These are phyloP conservation scores for Drosophila truncata DNA, from an alignment of 1,140 invertebrate genomes.

Conservation along the genomic window DNA sequence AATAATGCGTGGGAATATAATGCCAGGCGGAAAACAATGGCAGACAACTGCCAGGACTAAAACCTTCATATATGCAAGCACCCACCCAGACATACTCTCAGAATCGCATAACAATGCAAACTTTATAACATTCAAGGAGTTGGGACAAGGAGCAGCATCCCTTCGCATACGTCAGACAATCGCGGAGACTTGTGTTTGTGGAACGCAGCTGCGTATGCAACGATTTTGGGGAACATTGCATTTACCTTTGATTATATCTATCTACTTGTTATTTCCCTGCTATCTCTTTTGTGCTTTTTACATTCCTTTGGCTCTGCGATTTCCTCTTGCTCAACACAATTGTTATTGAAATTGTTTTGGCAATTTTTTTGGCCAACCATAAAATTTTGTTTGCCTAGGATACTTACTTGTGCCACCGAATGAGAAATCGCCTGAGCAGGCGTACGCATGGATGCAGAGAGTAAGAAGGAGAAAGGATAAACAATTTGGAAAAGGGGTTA, in stretches of 20 bases:
- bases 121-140: constrained; percentile 61
- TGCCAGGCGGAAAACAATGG: constrained; percentile 20
- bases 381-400: constrained; percentile 73
- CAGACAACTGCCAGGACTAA: constrained; percentile 51
- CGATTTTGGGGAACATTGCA: constrained; percentile 63
- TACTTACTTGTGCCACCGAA: constrained; percentile 95
- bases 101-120: constrained; percentile 81
- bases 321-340: constrained; percentile 71
- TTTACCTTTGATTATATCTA: constrained; percentile 77
- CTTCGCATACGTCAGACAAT: constrained; percentile 33
- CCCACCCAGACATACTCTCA: constrained; percentile 26
- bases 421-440: constrained; percentile 89
- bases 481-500: constrained; percentile 59
- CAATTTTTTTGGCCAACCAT: constrained; percentile 59
- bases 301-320: constrained; percentile 28
- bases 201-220: constrained; percentile 73
- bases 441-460: constrained; percentile 9
- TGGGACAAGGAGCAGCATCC: not conserved
- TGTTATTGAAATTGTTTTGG: constrained; percentile 82
- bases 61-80: constrained; percentile 34
- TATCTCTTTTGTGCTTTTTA: constrained; percentile 5
- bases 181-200: constrained; percentile 16
- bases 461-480: constrained; percentile 27
- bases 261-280: constrained; percentile 41
- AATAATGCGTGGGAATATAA: not conserved